These are phyloP conservation scores for Apodemia zela DNA, from an alignment of 2,888 invertebrate species.

Conservation along the genomic window DNA sequence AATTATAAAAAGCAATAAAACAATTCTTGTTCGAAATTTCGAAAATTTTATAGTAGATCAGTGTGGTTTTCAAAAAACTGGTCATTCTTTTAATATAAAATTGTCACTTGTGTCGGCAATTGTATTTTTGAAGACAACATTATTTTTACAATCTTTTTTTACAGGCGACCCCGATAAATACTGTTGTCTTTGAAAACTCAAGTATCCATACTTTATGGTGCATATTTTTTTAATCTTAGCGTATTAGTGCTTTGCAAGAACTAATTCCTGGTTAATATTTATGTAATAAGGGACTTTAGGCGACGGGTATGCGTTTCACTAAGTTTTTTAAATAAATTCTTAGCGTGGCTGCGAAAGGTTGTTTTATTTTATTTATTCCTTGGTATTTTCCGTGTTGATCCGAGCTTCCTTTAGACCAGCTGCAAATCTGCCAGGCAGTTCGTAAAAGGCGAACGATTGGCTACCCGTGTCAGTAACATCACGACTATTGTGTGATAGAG, in stretches of 20 bases:
- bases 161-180: constrained; percentile 20
- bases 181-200: constrained; percentile 37
- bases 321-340: constrained; percentile 38
- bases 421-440: no score
- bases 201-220: constrained; percentile 36
- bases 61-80: constrained; percentile 31
- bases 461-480: no score
- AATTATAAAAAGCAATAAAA: constrained; percentile 1
- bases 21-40: not conserved
- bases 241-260: constrained; percentile 30
- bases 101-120: constrained; percentile 38
- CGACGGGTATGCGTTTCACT: constrained; percentile 55
- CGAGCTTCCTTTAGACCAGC: no score
- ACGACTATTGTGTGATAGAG: no score
- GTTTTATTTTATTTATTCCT: constrained; percentile 27
- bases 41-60: constrained; percentile 28
- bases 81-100: constrained; percentile 25
- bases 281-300: constrained; percentile 39
- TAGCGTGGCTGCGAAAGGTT: constrained; percentile 34
- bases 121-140: constrained; percentile 39
- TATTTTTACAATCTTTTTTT: constrained; percentile 24
- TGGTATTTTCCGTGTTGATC: no score
- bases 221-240: constrained; percentile 36
- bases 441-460: no score
- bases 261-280: constrained; percentile 31